phyloP scores from a whole-genome alignment of 2,888 invertebrate species.

The Eupithecia insigniata region DNA sequence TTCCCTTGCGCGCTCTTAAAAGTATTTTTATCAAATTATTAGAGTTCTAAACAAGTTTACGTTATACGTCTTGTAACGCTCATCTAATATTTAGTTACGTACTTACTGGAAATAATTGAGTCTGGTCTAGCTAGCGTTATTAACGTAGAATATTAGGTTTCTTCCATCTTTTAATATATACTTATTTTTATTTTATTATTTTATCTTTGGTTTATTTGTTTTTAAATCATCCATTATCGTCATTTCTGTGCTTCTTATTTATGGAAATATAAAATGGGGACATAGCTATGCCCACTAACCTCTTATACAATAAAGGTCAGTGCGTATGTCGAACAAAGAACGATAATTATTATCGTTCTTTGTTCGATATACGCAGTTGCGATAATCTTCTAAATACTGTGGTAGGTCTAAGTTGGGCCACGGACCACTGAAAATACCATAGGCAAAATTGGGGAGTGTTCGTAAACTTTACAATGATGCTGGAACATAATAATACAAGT shows the following conservation, averaged over 20 bases:
- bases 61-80: background rate
- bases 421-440: background rate
- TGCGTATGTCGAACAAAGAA: background rate
- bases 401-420: background rate
- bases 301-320: background rate
- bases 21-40: constrained; percentile 3
- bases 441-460: constrained; percentile 60
- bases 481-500: constrained; percentile 77
- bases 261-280: background rate
- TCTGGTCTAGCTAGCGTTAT: background rate
- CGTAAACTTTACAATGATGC: constrained; percentile 69
- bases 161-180: background rate
- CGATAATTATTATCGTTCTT: too few species aligned
- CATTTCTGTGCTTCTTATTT: background rate
- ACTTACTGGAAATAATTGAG: background rate
- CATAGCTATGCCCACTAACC: background rate
- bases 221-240: background rate
- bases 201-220: background rate
- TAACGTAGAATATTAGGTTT: background rate
- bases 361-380: too few species aligned
- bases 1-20: background rate
- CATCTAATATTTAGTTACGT: background rate
- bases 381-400: background rate
- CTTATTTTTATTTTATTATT: background rate
- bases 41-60: constrained; percentile 6